Evolutionary conservation across 1,140 invertebrate species (phyloP).

Genomic region (Metaphire vulgaris): DNA sequence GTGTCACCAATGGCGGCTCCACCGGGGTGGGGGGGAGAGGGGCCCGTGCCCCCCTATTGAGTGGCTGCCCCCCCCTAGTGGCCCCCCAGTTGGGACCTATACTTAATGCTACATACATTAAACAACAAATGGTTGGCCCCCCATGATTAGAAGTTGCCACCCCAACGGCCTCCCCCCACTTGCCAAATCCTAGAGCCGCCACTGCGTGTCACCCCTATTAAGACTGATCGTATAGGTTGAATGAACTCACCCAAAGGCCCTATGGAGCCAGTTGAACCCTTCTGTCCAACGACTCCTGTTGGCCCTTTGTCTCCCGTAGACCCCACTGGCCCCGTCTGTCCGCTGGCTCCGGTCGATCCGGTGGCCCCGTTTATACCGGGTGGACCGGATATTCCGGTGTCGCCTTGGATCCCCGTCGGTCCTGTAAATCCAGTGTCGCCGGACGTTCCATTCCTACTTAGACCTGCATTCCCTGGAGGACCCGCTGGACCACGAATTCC

Average conservation of each 20-base stretch:
- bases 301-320: background rate
- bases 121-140: no score
- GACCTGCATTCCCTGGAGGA: background rate
- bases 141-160: no score
- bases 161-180: no score
- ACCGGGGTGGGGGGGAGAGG: no score
- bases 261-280: background rate
- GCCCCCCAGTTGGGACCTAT: no score
- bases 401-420: background rate
- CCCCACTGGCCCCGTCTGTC: background rate
- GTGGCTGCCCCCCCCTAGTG: no score
- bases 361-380: background rate
- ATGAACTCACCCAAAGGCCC: background rate
- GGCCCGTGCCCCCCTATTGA: no score
- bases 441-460: background rate
- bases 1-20: no score
- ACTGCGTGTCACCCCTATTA: no score
- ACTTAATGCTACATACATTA: no score
- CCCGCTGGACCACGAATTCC: background rate
- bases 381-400: background rate
- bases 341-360: background rate
- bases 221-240: no score
- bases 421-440: background rate
- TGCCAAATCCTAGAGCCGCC: no score
- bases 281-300: background rate